Conservation (phyloP, 2,113 vertebrate genomes). For the Emydura subglobosa region DNA sequence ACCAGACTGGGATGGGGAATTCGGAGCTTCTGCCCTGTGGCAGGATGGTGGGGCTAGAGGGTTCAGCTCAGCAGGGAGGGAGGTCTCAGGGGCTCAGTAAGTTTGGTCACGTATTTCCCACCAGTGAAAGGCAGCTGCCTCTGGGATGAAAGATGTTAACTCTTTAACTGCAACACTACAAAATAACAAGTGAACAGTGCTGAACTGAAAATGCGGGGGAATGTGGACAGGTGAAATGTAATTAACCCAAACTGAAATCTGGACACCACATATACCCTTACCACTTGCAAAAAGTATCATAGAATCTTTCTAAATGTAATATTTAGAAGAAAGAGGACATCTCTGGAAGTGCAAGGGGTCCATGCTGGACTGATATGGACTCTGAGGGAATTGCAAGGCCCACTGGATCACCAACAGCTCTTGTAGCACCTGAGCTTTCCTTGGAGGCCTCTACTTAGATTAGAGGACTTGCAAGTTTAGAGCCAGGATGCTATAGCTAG, state of each 20-base stretch:
- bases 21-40: too few relatives aligned
- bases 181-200: conserved; percentile 31
- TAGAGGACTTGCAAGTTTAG: conserved; percentile 2
- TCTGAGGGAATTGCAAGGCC: background rate
- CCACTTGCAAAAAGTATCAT: background rate
- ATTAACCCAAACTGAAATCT: background rate
- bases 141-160: background rate
- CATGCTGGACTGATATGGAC: background rate
- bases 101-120: background rate
- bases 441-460: background rate
- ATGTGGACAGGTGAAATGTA: background rate
- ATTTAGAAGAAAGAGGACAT: background rate
- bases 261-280: background rate
- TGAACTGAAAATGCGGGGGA: background rate
- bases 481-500: background rate
- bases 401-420: background rate
- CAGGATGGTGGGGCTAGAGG: too few relatives aligned
- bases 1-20: too few relatives aligned
- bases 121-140: background rate
- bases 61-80: too few relatives aligned
- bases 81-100: too few relatives aligned
- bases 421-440: background rate
- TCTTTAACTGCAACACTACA: background rate
- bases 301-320: background rate
- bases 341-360: background rate